These are phyloP conservation scores for Caranx ignobilis DNA, from an alignment of 2,113 vertebrate species.

Conservation along the genomic window DNA sequence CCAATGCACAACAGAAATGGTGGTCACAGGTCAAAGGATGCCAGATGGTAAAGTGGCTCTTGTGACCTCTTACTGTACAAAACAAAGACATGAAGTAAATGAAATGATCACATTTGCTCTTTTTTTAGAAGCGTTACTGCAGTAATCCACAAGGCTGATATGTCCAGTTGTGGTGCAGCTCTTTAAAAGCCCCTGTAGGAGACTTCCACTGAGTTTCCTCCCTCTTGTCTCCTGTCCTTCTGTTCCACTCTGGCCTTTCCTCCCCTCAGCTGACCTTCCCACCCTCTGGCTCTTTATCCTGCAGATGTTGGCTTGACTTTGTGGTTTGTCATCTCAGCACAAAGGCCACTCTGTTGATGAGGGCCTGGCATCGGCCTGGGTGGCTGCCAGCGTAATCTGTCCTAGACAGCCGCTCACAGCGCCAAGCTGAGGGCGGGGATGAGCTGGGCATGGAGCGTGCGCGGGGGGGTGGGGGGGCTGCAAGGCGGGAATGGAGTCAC, in stretches of 20 bases:
- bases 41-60: too few relatives aligned
- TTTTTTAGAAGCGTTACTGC: background rate
- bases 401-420: constrained; percentile 66
- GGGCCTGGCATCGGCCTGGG: constrained; percentile 76
- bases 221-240: constrained; percentile 22
- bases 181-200: background rate
- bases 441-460: constrained; percentile 26
- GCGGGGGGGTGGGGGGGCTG: too few relatives aligned
- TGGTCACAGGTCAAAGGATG: too few relatives aligned
- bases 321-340: constrained; percentile 75
- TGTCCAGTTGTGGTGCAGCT: background rate
- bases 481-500: constrained; percentile 28
- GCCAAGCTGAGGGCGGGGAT: constrained; percentile 25
- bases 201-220: constrained; percentile 21
- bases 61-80: too few relatives aligned
- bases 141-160: background rate
- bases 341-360: constrained; percentile 76
- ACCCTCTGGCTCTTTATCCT: constrained; percentile 40
- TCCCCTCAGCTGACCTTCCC: constrained; percentile 35
- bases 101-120: too few relatives aligned
- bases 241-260: constrained; percentile 37
- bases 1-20: too few relatives aligned
- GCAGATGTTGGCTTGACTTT: constrained; percentile 77
- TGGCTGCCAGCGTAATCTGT: constrained; percentile 74
- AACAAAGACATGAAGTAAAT: too few relatives aligned